phyloP scores from a whole-genome alignment of 2,888 invertebrate species.

The Sarcophaga rosellei region DNA sequence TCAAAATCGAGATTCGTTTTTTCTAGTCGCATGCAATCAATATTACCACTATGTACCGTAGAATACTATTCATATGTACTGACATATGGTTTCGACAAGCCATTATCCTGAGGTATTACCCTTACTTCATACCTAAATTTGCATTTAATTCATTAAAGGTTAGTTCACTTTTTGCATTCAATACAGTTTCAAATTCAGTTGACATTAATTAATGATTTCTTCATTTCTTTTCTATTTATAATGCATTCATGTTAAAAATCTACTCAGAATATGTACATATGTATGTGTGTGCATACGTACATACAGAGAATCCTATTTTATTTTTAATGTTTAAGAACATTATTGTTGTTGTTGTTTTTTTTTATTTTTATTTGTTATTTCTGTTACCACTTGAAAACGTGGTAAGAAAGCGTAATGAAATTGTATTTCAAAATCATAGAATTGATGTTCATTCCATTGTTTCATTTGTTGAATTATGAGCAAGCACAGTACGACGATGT shows the following conservation, averaged over 20 bases:
- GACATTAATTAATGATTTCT: slow-evolving; percentile 64
- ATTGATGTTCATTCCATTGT: slow-evolving; percentile 38
- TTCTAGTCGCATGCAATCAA: too few species aligned
- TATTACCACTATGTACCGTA: too few species aligned
- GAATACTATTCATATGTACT: background rate
- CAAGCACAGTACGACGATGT: background rate
- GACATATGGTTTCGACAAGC: slow-evolving; percentile 22
- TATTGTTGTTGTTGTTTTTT: too few species aligned
- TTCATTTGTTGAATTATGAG: slow-evolving; percentile 35
- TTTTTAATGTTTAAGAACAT: slow-evolving; percentile 25
- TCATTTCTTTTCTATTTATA: slow-evolving; percentile 38
- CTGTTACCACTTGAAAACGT: slow-evolving; percentile 9
- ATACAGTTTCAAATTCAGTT: slow-evolving; percentile 59
- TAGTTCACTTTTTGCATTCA: slow-evolving; percentile 22
- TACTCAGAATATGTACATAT: slow-evolving; percentile 2
- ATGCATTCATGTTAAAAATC: slow-evolving; percentile 33
- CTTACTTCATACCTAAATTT: slow-evolving; percentile 4
- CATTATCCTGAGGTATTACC: slow-evolving; percentile 1
- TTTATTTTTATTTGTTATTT: background rate
- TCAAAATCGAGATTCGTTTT: too few species aligned
- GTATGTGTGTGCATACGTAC: too few species aligned
- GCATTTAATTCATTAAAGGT: background rate
- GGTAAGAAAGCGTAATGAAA: background rate
- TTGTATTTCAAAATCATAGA: slow-evolving; percentile 18
- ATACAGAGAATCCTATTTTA: background rate